Evolutionary conservation across 2,797 vertebrate genomes (phyloP).

Genomic region (Malacoraja senta): DNA sequence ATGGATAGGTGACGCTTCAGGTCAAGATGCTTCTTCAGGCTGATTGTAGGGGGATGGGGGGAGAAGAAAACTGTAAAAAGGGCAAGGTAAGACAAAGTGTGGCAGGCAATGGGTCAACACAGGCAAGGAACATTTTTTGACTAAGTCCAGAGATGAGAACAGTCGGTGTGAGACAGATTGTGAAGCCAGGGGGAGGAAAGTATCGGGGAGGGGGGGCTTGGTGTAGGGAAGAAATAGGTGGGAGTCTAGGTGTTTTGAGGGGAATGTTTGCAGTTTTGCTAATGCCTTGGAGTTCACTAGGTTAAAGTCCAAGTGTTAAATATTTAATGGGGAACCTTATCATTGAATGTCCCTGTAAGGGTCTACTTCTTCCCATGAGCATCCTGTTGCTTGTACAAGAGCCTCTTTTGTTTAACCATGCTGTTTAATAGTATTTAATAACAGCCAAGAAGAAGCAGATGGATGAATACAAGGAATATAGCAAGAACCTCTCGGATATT

Average conservation of each 20-base stretch:
- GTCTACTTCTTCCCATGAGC: background rate
- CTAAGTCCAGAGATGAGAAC: no score
- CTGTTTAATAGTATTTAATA: constrained; percentile 28
- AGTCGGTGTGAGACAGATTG: no score
- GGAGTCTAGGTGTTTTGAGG: background rate
- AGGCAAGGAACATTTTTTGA: no score
- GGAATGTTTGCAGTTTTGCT: background rate
- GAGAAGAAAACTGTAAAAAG: no score
- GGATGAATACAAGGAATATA: constrained; percentile 46
- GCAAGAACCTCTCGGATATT: constrained; percentile 44
- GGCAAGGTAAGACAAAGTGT: no score
- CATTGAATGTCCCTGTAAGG: background rate
- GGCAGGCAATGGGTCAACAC: no score
- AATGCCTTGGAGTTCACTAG: background rate
- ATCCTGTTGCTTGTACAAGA: background rate
- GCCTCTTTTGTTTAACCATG: background rate
- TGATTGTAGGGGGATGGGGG: no score
- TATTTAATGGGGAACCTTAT: background rate
- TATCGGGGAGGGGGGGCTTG: no score
- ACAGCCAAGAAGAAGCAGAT: constrained; percentile 44
- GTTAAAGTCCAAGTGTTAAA: background rate
- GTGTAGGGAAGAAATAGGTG: no score
- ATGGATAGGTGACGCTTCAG: no score
- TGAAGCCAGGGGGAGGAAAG: no score
- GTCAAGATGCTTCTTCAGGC: no score